Base-by-base conservation (phyloP, 2,888 invertebrate genomes). In the Neoaliturus tenellus region DNA sequence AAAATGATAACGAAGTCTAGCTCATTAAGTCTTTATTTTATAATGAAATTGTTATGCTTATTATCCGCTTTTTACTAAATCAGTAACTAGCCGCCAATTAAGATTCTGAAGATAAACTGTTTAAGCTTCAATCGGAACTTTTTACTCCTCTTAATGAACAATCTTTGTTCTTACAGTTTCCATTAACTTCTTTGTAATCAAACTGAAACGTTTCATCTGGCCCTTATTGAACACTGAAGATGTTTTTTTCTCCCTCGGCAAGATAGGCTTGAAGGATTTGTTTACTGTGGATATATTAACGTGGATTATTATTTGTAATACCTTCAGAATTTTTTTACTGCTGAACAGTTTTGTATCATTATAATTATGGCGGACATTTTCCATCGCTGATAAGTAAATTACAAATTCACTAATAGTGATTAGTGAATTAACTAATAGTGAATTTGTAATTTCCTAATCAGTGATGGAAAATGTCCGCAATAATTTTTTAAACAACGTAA, bases 121-220 rank as follows among this genome's bases (percentile, higher is more conserved):
- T 75, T 75, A 48, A 75, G 10, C 75, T 28, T 44, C 48, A 75
- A 75, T 75, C 48, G 48, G 75, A 75, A 75, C 75, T 75, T 73
- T 75, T 41, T 28, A 75, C 75, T 75, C 44, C 44, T 44, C 48
- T 41, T 75, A 75, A 75, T 75, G 75, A 75, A 75, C 44, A 75
- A 75, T 75, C 75, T 75, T 75, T 75, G 75, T 75, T 75, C 75
- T 75, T 75, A 28, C 41, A 75, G 44, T 75, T 71, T 48, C 75
- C 33, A 75, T 75, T 75, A 41, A 75, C 75, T 69, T 69, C 31
- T 62, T 62, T 62, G 62, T 62, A 62, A 62, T 62, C 62, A 31
- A 25, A 62, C 62, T 62, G 62, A 62, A 62, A 62, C 31, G 62
- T 62, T 62, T 62, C 31, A 62, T 62, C 62, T 28, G 17, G 28